Percentiles rank a stretch among this genome's conserved stretches.
Evolutionary conservation across 1,140 invertebrate genomes (phyloP).

Genomic region (Drosophila pruinosa): DNA sequence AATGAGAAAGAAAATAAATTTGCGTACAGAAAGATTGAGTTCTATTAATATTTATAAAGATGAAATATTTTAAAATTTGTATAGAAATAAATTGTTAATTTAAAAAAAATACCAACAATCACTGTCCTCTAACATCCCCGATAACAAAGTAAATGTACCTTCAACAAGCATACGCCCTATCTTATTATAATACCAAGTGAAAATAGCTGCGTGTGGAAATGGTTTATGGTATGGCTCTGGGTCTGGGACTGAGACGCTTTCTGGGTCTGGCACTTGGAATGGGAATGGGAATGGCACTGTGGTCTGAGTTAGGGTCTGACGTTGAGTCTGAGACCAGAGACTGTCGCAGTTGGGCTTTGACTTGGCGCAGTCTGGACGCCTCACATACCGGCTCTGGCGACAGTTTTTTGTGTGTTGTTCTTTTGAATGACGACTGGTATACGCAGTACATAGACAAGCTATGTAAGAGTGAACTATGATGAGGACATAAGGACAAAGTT

Average conservation of each 20-base stretch:
- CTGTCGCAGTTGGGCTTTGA: background rate
- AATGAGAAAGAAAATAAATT: background rate
- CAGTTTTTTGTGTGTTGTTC: slow-evolving; percentile 1
- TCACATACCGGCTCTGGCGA: slow-evolving; percentile 1
- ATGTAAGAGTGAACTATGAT: background rate
- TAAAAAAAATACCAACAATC: too few relatives aligned
- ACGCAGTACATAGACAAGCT: background rate
- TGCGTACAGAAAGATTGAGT: too few relatives aligned
- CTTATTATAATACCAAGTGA: slow-evolving; percentile 17
- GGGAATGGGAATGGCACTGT: background rate
- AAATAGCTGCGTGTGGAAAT: slow-evolving; percentile 34
- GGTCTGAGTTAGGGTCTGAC: background rate
- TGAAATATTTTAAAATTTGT: background rate
- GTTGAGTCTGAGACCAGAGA: background rate
- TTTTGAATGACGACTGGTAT: background rate
- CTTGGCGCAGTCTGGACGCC: slow-evolving; percentile 17
- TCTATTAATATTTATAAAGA: background rate
- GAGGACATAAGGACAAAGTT: too few relatives aligned
- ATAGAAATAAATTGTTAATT: background rate
- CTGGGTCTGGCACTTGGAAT: background rate
- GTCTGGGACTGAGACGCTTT: background rate
- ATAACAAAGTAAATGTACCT: background rate
- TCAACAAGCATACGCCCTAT: background rate
- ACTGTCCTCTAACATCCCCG: background rate
- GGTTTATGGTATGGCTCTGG: slow-evolving; percentile 9